phyloP scores from a whole-genome alignment of 2,888 invertebrate species.

The Alentia gelatinosa region DNA sequence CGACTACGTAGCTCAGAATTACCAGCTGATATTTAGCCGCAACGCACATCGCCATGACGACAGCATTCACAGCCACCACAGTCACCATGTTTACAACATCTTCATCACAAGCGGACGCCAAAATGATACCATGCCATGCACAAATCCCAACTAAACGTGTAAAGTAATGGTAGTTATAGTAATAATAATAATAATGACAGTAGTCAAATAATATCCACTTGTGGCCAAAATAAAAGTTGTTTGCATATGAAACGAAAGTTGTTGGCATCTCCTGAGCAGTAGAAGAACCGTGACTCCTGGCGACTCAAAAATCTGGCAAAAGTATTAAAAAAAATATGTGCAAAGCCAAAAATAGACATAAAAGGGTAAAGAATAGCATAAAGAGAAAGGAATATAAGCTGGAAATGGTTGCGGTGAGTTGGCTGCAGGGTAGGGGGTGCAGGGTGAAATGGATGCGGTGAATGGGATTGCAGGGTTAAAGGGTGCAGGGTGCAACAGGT shows the following conservation, averaged over 20 bases:
- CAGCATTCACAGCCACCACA: slow-evolving; percentile 42
- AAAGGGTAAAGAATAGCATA: background rate
- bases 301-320: background rate
- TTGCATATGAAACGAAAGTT: background rate
- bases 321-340: background rate
- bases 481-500: slow-evolving; percentile 20
- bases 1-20: slow-evolving; percentile 85
- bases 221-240: background rate
- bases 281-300: background rate
- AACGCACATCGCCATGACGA: slow-evolving; percentile 40
- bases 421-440: background rate
- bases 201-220: background rate
- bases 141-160: slow-evolving; percentile 18
- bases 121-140: slow-evolving; percentile 37
- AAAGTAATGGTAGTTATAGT: background rate
- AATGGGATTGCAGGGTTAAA: background rate
- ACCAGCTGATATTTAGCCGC: slow-evolving; percentile 98
- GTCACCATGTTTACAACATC: slow-evolving; percentile 52
- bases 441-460: background rate
- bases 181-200: background rate
- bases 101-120: slow-evolving; percentile 44
- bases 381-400: background rate
- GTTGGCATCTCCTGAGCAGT: background rate
- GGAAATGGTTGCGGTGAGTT: background rate
- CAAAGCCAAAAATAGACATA: background rate